Evolutionary conservation across 2,888 invertebrate genomes (phyloP).

Genomic region (Creontiades dilutus): DNA sequence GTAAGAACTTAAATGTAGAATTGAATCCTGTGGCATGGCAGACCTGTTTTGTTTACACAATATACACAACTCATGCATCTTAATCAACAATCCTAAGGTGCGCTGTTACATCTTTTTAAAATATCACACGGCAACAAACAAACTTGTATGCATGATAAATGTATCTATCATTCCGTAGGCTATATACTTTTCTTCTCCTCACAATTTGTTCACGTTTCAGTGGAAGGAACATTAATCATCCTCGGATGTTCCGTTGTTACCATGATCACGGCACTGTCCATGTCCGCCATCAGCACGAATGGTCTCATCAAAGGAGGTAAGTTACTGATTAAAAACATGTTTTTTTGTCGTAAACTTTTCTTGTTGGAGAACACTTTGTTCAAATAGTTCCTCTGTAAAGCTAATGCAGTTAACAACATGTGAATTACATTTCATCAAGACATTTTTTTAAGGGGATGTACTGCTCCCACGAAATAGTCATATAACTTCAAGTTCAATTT

Average conservation of each 20-base stretch:
- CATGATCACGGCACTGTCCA: conserved; percentile 82
- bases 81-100: neutral
- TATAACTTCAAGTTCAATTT: too few species aligned
- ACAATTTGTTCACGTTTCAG: conserved; percentile 75
- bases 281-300: conserved; percentile 84
- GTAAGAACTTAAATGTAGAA: too few species aligned
- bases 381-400: too few species aligned
- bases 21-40: too few species aligned
- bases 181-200: neutral
- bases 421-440: too few species aligned
- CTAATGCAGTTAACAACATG: too few species aligned
- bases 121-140: neutral
- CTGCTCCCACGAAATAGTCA: too few species aligned
- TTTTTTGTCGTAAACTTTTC: too few species aligned
- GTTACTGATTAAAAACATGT: neutral
- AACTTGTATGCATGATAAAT: neutral
- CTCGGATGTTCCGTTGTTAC: conserved; percentile 79
- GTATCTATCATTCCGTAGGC: neutral
- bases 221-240: conserved; percentile 78
- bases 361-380: too few species aligned
- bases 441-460: too few species aligned
- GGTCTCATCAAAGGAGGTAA: conserved; percentile 81
- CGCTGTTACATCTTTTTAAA: neutral
- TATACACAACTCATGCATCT: neutral
- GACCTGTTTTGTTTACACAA: too few species aligned